Evolutionary conservation across 2,113 vertebrate genomes (phyloP).

Genomic region (Raphicerus campestris): DNA sequence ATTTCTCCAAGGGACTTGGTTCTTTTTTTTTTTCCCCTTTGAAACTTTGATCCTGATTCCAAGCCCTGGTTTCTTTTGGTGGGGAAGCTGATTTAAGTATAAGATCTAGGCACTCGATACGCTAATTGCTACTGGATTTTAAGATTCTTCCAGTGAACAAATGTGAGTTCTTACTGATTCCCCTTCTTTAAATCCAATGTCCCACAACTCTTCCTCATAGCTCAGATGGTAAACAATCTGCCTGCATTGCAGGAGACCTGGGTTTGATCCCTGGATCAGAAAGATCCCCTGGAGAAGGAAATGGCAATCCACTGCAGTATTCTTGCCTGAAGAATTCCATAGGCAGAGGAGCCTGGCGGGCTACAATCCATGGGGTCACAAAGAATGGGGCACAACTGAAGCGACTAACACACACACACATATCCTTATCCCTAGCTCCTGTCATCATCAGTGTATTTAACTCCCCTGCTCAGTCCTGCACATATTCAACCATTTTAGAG

Average conservation of each 20-base stretch:
- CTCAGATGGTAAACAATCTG: not conserved
- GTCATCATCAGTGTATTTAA: not conserved
- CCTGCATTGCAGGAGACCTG: not conserved
- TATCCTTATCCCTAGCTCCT: not conserved
- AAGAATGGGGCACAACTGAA: no score
- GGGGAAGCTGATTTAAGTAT: not conserved
- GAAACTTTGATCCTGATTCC: not conserved
- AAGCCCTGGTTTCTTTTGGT: not conserved
- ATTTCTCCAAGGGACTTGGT: not conserved
- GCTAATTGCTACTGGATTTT: not conserved
- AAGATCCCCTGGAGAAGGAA: no score
- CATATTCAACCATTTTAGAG: not conserved
- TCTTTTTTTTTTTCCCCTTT: not conserved
- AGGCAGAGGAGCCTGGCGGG: no score
- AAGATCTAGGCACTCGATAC: not conserved
- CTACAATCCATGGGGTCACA: no score
- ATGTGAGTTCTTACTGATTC: not conserved
- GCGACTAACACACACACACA: no score
- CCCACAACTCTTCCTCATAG: not conserved
- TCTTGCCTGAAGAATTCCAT: no score
- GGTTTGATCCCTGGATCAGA: no score
- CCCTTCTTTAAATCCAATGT: not conserved
- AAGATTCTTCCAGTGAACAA: not conserved
- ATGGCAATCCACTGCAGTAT: no score
- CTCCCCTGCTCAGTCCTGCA: not conserved